Evolutionary conservation across 2,888 invertebrate genomes (phyloP).

Genomic region (Ganaspis brasiliensis): DNA sequence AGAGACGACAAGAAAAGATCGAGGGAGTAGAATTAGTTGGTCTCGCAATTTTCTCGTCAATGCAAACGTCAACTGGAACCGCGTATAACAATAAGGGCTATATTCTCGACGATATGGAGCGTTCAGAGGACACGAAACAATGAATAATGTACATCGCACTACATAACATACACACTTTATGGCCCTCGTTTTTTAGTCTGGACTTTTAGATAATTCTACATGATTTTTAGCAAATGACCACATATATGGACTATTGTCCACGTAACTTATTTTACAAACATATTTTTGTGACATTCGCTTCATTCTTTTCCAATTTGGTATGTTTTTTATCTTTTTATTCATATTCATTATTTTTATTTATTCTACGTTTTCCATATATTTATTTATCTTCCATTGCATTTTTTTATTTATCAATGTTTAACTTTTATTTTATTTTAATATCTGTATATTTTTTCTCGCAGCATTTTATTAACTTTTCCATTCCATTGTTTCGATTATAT

Average conservation of each 20-base stretch:
- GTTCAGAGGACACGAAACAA: constrained; percentile 67
- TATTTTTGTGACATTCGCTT: no score
- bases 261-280: not conserved
- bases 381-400: no score
- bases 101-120: constrained; percentile 44
- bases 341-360: no score
- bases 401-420: no score
- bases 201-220: not conserved
- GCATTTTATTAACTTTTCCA: no score
- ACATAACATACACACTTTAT: constrained; percentile 56
- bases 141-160: constrained; percentile 71
- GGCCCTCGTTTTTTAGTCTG: not conserved
- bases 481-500: not conserved
- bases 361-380: no score
- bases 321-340: no score
- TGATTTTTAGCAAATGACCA: not conserved
- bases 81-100: constrained; percentile 45
- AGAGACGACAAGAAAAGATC: constrained; percentile 17
- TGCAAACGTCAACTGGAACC: constrained; percentile 67
- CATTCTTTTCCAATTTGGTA: no score
- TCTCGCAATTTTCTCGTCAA: constrained; percentile 74
- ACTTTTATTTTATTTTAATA: no score
- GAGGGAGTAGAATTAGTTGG: constrained; percentile 48
- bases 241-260: no score
- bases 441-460: no score